Conservation (phyloP, 1,140 invertebrate genomes). For the Temnothorax nylanderi region DNA sequence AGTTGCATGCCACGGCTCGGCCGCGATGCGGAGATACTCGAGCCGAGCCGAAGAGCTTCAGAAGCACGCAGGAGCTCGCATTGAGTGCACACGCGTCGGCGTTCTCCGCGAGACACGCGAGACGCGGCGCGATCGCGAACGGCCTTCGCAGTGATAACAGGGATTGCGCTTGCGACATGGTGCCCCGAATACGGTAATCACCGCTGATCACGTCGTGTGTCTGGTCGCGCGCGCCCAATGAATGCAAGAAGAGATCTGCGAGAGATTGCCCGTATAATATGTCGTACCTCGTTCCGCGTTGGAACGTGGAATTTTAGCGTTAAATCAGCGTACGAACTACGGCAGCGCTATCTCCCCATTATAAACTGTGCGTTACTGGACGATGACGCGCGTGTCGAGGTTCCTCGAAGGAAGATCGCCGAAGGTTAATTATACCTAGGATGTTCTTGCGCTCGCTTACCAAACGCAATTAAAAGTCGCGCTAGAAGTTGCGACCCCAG, state of each 20-base stretch:
- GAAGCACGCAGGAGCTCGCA: conserved; percentile 48
- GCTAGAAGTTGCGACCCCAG: not conserved
- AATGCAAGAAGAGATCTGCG: not conserved
- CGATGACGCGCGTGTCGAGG: not conserved
- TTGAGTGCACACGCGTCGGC: conserved; percentile 28
- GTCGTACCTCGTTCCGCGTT: not conserved
- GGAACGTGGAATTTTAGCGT: not conserved
- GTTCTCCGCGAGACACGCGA: conserved; percentile 19
- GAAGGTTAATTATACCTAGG: not conserved
- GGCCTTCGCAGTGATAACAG: conserved; percentile 37
- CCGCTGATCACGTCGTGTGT: not conserved
- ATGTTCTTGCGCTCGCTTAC: not conserved
- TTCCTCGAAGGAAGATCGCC: not conserved
- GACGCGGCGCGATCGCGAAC: conserved; percentile 13
- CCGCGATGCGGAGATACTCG: conserved; percentile 47
- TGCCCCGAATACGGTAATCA: conserved; percentile 1
- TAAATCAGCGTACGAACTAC: not conserved
- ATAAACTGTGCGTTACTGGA: not conserved
- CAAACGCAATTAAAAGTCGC: conserved; percentile 17
- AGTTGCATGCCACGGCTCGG: conserved; percentile 16
- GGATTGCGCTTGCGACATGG: not conserved
- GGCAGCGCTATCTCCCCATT: not conserved
- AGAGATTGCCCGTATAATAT: not conserved
- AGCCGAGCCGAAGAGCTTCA: conserved; percentile 50
- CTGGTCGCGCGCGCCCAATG: not conserved